Conservation (phyloP, 1,140 invertebrate genomes). For the Sesamia nonagrioides region DNA sequence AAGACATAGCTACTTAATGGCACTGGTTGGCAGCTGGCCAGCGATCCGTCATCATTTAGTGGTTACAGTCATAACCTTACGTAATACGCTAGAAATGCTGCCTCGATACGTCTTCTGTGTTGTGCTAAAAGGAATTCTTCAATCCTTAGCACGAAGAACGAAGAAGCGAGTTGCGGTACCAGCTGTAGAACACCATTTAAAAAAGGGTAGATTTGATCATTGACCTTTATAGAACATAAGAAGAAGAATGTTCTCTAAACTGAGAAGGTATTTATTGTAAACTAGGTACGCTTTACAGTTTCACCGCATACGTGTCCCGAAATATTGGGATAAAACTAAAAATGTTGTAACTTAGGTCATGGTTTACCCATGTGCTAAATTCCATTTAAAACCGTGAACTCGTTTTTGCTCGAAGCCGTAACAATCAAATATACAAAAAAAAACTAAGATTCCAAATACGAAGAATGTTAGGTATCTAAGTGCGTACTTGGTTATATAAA, state of each 20-base stretch:
- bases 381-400: too few species aligned
- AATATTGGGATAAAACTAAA: too few species aligned
- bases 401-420: too few species aligned
- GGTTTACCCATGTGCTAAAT: too few species aligned
- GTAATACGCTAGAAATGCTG: constrained; percentile 22
- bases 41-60: constrained; percentile 37
- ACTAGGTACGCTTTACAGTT: too few species aligned
- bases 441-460: not conserved
- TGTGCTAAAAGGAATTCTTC: constrained; percentile 9
- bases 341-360: too few species aligned
- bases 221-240: not conserved
- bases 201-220: not conserved
- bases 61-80: constrained; percentile 8
- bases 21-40: constrained; percentile 25
- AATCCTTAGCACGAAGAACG: not conserved
- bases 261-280: too few species aligned
- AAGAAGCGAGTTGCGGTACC: not conserved
- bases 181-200: not conserved
- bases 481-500: not conserved
- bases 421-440: too few species aligned
- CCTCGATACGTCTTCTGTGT: not conserved
- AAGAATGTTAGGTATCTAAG: not conserved
- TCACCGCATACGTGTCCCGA: too few species aligned
- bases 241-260: too few species aligned
- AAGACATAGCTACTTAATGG: constrained; percentile 30